Conservation (phyloP, 2,113 vertebrate genomes). For the Hylia prasina region DNA sequence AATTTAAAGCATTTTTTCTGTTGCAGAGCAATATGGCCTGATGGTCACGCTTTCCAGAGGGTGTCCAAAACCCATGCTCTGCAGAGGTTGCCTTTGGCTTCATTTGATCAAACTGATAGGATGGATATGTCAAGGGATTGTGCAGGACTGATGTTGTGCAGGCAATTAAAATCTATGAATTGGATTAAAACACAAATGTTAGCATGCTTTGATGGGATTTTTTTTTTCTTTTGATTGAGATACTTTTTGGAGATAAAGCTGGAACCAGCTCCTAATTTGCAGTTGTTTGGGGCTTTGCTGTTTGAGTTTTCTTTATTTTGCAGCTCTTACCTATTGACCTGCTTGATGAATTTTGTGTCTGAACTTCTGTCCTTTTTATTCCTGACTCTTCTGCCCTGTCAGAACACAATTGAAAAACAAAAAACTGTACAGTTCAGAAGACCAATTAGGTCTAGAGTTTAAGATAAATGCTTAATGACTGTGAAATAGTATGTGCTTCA, state of each 20-base stretch:
- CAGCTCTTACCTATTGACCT: slow-evolving; percentile 42
- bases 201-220: not conserved
- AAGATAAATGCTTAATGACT: not conserved
- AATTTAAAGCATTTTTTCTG: not conserved
- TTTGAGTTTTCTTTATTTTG: not conserved
- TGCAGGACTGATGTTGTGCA: not conserved
- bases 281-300: not conserved
- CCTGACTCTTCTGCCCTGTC: not conserved
- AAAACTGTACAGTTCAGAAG: not conserved
- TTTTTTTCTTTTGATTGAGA: not conserved
- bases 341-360: slow-evolving; percentile 51
- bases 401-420: not conserved
- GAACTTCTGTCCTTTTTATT: slow-evolving; percentile 16
- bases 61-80: rapidly evolving
- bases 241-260: not conserved
- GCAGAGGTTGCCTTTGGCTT: not conserved
- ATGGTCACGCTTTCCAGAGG: not conserved
- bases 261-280: not conserved
- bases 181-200: not conserved
- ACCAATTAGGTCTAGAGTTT: not conserved
- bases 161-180: slow-evolving; percentile 5
- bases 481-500: slow-evolving; percentile 15
- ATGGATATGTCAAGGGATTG: not conserved
- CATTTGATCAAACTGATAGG: not conserved
- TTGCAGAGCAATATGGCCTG: not conserved